These are phyloP conservation scores for Nudaria mundana DNA, from an alignment of 2,888 invertebrate genomes.

Conservation along the genomic window DNA sequence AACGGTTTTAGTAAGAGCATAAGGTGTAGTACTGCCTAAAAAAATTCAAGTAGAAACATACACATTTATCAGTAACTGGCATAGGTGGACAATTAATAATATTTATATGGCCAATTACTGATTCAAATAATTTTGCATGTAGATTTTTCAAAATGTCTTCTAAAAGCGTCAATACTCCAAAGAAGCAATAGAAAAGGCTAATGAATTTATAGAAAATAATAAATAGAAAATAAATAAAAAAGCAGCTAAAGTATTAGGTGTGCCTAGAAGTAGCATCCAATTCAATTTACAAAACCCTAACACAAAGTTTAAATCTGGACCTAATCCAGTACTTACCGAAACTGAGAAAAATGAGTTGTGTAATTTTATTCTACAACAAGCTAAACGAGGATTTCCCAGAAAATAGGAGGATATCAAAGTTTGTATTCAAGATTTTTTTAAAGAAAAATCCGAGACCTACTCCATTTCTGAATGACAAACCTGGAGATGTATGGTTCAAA, in stretches of 20 bases:
- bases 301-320: conserved; percentile 7
- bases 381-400: not conserved
- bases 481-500: conserved; percentile 19
- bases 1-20: too few species aligned
- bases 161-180: not conserved
- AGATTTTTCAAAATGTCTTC: not conserved
- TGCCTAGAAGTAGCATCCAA: conserved; percentile 9
- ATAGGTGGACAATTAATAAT: too few species aligned
- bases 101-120: too few species aligned
- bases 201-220: conserved; percentile 6
- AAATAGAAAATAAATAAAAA: conserved; percentile 5
- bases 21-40: too few species aligned
- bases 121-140: too few species aligned
- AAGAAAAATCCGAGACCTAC: conserved; percentile 3
- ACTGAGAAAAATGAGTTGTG: not conserved
- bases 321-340: conserved; percentile 1
- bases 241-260: conserved; percentile 7
- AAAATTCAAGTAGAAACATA: too few species aligned
- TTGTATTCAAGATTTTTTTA: not conserved
- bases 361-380: not conserved
- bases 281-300: conserved; percentile 9
- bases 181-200: conserved; percentile 2
- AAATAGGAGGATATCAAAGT: not conserved
- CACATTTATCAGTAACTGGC: too few species aligned
- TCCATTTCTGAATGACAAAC: conserved; percentile 6